Percentiles rank a stretch among this genome's conserved stretches.
Conservation (phyloP, 2,113 vertebrate genomes). For the Cricetomys ansorgei region DNA sequence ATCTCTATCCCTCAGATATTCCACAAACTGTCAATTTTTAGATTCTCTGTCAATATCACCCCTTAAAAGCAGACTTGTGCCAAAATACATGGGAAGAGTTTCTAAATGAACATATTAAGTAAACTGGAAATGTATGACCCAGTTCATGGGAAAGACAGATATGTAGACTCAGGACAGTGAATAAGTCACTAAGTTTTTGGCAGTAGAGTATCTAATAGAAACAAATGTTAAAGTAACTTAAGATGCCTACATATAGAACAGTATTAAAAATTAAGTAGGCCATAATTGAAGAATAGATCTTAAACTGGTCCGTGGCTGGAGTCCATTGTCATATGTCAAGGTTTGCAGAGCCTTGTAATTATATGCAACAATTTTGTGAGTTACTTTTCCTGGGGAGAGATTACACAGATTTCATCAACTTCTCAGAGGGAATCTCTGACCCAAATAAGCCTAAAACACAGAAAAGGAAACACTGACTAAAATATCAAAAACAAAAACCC, state of each 20-base stretch:
- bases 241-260: not conserved
- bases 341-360: constrained; percentile 62
- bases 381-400: constrained; percentile 72
- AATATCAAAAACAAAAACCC: constrained; percentile 42
- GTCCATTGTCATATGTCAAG: constrained; percentile 39
- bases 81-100: constrained; percentile 4
- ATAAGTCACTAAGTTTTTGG: constrained; percentile 9
- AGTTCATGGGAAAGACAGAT: constrained; percentile 49
- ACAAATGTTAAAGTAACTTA: constrained; percentile 9
- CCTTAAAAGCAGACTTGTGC: constrained; percentile 15
- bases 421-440: constrained; percentile 80
- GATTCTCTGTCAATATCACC: constrained; percentile 16
- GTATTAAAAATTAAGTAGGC: constrained; percentile 60
- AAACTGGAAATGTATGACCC: constrained; percentile 14
- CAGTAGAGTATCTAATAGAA: not conserved
- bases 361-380: constrained; percentile 57
- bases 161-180: not conserved
- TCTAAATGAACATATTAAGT: constrained; percentile 21
- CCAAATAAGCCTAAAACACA: constrained; percentile 70
- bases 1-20: not conserved
- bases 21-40: not conserved
- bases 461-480: constrained; percentile 53
- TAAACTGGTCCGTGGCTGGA: constrained; percentile 52
- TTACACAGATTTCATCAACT: constrained; percentile 78
- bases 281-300: constrained; percentile 33